These are phyloP conservation scores for Brachylomia viminalis DNA, from an alignment of 2,888 invertebrate species.

Conservation along the genomic window DNA sequence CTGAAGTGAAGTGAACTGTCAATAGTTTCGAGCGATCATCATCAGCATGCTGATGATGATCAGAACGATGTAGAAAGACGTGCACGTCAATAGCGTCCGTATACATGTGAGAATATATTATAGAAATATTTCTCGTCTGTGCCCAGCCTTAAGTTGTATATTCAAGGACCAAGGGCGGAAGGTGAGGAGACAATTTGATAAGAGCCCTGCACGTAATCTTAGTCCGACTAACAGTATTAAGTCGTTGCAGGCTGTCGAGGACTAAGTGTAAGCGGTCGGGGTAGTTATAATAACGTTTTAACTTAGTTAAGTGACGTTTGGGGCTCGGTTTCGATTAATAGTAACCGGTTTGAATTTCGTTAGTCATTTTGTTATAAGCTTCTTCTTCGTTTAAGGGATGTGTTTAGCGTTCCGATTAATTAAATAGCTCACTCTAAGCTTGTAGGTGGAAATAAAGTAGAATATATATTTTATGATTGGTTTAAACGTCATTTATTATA, in stretches of 20 bases:
- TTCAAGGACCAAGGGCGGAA: constrained; percentile 68
- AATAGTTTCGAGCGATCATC: neutral
- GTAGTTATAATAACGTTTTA: constrained; percentile 55
- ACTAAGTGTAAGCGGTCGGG: constrained; percentile 43
- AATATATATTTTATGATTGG: neutral
- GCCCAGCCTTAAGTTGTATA: constrained; percentile 62
- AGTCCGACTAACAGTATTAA: constrained; percentile 66
- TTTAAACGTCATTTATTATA: neutral
- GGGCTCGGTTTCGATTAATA: constrained; percentile 29
- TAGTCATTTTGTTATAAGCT: neutral
- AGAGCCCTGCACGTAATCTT: constrained; percentile 66
- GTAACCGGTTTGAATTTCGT: constrained; percentile 26
- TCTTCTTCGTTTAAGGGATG: neutral
- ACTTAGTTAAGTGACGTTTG: constrained; percentile 38
- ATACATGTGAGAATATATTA: too few relatives aligned
- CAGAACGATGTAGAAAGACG: too few relatives aligned
- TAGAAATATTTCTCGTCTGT: neutral
- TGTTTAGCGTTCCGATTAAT: neutral
- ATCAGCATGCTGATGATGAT: too few relatives aligned
- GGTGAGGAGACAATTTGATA: constrained; percentile 79
- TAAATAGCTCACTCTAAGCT: neutral
- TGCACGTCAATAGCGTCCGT: too few relatives aligned
- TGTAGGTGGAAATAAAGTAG: neutral
- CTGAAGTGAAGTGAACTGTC: neutral
- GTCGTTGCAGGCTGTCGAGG: constrained; percentile 51